Percentiles rank a stretch among this genome's conserved stretches.
These are phyloP conservation scores for Ips typographus DNA, from an alignment of 1,140 invertebrate species.

Conservation along the genomic window DNA sequence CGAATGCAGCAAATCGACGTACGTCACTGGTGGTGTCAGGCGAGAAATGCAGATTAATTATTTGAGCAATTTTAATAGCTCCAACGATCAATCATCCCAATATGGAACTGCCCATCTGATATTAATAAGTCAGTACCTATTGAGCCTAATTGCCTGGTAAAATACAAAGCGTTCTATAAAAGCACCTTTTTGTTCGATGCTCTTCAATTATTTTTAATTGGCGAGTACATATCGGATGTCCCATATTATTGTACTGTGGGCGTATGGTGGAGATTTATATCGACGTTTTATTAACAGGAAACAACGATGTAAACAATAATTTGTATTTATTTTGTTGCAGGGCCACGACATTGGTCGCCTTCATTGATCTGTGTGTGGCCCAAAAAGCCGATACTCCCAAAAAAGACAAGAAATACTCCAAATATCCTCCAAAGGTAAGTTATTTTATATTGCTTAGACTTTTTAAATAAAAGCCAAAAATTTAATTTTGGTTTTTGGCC, in stretches of 20 bases:
- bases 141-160: too few species aligned
- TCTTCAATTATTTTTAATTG: not conserved
- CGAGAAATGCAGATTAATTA: slow-evolving; percentile 42
- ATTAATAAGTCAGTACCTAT: slow-evolving; percentile 17
- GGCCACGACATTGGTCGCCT: slow-evolving; percentile 37
- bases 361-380: slow-evolving; percentile 32
- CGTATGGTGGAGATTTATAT: not conserved
- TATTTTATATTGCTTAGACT: not conserved
- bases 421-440: slow-evolving; percentile 44
- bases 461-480: too few species aligned
- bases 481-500: too few species aligned
- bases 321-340: slow-evolving; percentile 34
- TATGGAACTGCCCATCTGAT: slow-evolving; percentile 14
- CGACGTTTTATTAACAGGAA: slow-evolving; percentile 3
- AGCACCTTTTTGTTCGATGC: too few species aligned
- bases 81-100: slow-evolving; percentile 44
- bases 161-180: too few species aligned
- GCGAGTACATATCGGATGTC: not conserved
- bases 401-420: slow-evolving; percentile 35
- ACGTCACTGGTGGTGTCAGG: slow-evolving; percentile 37
- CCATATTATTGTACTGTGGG: not conserved
- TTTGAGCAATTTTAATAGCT: slow-evolving; percentile 39
- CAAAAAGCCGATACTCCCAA: slow-evolving; percentile 25
- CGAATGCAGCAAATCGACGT: not conserved
- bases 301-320: slow-evolving; percentile 23